phyloP scores from a whole-genome alignment of 2,888 invertebrate species.

The Bellardia pandia region DNA sequence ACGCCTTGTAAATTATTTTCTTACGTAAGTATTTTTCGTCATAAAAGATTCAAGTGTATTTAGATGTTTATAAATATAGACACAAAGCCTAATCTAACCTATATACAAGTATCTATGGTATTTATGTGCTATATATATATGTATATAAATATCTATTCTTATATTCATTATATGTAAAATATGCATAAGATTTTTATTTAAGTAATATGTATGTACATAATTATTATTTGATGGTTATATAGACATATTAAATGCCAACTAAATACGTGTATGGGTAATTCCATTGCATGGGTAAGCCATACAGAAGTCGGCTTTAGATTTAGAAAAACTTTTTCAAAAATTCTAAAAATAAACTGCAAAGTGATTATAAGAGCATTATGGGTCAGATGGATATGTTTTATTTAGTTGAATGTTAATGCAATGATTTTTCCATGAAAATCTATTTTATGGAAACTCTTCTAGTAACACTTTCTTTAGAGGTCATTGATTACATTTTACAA shows the following conservation, averaged over 20 bases:
- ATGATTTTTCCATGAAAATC: background rate
- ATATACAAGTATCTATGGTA: background rate
- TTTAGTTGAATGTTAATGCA: no score
- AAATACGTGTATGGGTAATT: background rate
- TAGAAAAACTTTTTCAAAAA: no score
- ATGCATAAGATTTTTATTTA: constrained; percentile 16
- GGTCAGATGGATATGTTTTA: no score
- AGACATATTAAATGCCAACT: constrained; percentile 6
- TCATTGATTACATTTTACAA: constrained; percentile 42
- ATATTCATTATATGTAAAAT: background rate
- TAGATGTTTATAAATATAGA: constrained; percentile 15
- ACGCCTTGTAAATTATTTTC: constrained; percentile 32
- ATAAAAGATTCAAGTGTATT: constrained; percentile 29
- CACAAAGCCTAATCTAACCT: background rate
- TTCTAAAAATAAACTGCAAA: no score
- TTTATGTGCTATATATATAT: background rate
- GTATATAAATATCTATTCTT: background rate
- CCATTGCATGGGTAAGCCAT: background rate
- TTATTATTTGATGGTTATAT: constrained; percentile 27
- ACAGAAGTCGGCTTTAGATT: background rate
- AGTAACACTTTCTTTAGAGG: constrained; percentile 44
- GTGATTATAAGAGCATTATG: no score
- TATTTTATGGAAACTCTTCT: background rate
- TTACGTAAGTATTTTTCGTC: constrained; percentile 3
- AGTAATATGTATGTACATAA: constrained; percentile 29